Evolutionary conservation across 1,140 invertebrate genomes (phyloP).

Genomic region (Gonioctena quinquepunctata): DNA sequence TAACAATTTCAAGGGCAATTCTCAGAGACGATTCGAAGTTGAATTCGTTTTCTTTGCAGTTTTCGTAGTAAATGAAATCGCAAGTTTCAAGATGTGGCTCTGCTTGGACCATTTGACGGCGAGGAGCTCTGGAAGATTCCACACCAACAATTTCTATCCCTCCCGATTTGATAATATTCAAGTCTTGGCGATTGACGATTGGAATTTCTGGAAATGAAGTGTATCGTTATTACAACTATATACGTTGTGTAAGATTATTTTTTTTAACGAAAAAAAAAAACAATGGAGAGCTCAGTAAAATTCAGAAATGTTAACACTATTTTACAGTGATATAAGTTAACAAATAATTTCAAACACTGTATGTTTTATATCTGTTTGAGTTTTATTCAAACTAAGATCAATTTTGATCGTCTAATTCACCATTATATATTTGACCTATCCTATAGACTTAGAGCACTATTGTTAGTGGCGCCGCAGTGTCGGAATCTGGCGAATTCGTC

Average conservation of each 20-base stretch:
- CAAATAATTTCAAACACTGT: too few species aligned
- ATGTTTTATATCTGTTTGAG: too few species aligned
- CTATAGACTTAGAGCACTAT: too few species aligned
- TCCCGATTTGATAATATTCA: constrained; percentile 73
- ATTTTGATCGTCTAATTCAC: too few species aligned
- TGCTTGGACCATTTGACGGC: constrained; percentile 73
- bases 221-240: not conserved
- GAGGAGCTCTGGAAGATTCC: constrained; percentile 84
- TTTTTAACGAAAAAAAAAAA: constrained; percentile 45
- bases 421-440: too few species aligned
- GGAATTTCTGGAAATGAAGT: constrained; percentile 53
- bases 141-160: constrained; percentile 88
- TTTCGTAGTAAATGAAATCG: constrained; percentile 77
- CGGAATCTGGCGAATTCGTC: too few species aligned
- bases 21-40: constrained; percentile 66
- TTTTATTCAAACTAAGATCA: too few species aligned
- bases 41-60: constrained; percentile 61
- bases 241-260: too few species aligned
- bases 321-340: too few species aligned
- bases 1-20: constrained; percentile 68
- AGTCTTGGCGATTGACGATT: constrained; percentile 42
- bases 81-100: constrained; percentile 81
- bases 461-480: too few species aligned
- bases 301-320: too few species aligned
- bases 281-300: too few species aligned